phyloP scores from a whole-genome alignment of 1,140 invertebrate genomes.

The Neoseiulus cucumeris region DNA sequence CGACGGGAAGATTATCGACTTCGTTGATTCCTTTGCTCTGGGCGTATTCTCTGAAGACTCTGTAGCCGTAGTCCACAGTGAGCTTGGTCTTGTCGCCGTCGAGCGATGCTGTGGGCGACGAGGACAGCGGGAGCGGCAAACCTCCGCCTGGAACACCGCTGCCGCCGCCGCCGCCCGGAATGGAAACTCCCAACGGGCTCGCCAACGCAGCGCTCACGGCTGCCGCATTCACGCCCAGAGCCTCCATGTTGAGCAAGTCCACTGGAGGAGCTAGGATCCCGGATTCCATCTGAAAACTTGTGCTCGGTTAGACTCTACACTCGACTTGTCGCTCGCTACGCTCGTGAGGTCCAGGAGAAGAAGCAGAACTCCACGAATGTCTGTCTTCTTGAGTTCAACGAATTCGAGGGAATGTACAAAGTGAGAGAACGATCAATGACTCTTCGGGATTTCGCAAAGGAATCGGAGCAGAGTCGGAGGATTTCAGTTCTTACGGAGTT shows the following conservation, averaged over 20 bases:
- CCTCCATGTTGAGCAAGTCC: not conserved
- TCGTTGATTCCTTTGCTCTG: slow-evolving; percentile 16
- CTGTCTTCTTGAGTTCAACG: too few relatives aligned
- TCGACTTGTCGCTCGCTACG: too few relatives aligned
- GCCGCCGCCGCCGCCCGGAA: not conserved
- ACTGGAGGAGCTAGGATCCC: too few relatives aligned
- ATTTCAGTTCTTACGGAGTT: too few relatives aligned
- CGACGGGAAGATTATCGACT: slow-evolving; percentile 16
- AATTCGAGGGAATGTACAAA: too few relatives aligned
- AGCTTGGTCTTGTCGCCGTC: slow-evolving; percentile 19
- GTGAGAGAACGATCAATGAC: too few relatives aligned
- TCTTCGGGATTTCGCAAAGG: too few relatives aligned
- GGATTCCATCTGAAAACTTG: too few relatives aligned
- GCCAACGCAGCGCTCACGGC: not conserved
- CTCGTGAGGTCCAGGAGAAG: too few relatives aligned
- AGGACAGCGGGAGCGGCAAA: not conserved
- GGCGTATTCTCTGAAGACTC: slow-evolving; percentile 18
- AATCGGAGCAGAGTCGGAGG: too few relatives aligned
- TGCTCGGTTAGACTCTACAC: too few relatives aligned
- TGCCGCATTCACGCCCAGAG: not conserved
- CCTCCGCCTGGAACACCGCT: not conserved
- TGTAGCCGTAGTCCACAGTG: slow-evolving; percentile 17
- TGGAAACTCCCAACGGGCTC: not conserved
- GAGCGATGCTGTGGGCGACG: not conserved
- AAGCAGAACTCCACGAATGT: too few relatives aligned